Evolutionary conservation across 2,113 vertebrate genomes (phyloP).

Genomic region (Antechinus flavipes): DNA sequence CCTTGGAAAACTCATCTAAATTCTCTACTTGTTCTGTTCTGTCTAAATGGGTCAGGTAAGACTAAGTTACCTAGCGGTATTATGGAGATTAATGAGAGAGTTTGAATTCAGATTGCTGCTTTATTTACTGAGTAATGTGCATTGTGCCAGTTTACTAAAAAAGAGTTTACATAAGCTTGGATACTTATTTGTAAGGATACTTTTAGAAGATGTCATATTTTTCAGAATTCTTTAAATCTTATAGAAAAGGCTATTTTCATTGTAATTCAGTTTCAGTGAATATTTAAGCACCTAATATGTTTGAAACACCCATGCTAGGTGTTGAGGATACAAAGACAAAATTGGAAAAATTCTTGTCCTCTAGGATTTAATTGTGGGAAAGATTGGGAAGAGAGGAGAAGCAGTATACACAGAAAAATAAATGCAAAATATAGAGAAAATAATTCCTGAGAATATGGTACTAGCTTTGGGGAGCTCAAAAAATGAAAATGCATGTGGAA

Average conservation of each 20-base stretch:
- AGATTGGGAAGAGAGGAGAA: background rate
- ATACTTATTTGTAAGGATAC: background rate
- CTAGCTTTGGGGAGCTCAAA: background rate
- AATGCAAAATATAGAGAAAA: background rate
- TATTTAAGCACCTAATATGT: background rate
- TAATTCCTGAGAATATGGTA: background rate
- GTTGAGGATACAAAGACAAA: background rate
- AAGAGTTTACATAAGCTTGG: background rate
- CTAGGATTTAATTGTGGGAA: background rate
- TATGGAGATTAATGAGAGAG: background rate
- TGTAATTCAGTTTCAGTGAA: background rate
- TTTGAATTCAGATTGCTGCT: background rate
- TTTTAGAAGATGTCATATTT: background rate
- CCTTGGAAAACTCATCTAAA: constrained; percentile 7
- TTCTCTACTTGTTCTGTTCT: background rate
- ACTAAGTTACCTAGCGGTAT: background rate
- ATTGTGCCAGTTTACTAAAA: background rate
- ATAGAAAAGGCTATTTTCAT: background rate
- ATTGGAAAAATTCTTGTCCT: background rate
- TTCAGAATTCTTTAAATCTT: background rate
- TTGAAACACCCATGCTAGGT: background rate
- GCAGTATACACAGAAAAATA: background rate
- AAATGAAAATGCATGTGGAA: too few species aligned
- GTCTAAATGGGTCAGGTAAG: constrained; percentile 1
- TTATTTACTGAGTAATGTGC: background rate